Evolutionary conservation across 2,113 vertebrate species (phyloP).

Genomic region (Donacobius atricapilla): DNA sequence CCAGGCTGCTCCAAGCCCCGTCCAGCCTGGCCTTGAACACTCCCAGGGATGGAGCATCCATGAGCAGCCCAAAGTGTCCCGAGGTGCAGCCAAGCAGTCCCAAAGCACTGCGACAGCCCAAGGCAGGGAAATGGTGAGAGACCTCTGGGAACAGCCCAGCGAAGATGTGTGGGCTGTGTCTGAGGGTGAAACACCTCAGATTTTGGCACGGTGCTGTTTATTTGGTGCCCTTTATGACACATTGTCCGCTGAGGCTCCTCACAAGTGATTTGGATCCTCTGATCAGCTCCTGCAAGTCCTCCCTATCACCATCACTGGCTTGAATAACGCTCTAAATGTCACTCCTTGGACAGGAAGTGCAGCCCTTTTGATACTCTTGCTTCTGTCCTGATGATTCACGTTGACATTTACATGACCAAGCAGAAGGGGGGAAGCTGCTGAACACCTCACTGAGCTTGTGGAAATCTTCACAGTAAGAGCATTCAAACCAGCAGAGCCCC

Average conservation of each 20-base stretch:
- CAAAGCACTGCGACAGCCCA: accelerated
- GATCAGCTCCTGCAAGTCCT: not conserved
- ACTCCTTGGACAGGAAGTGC: conserved; percentile 28
- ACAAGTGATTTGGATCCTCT: not conserved
- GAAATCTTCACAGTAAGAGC: not conserved
- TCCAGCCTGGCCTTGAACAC: not conserved
- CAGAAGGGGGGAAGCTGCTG: not conserved
- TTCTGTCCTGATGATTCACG: conserved; percentile 34
- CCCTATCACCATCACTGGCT: not conserved
- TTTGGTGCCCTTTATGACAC: not conserved
- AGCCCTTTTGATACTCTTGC: not conserved
- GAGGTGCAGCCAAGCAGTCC: not conserved
- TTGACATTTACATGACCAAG: conserved; percentile 54
- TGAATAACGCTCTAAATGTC: conserved; percentile 26
- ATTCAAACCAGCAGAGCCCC: not conserved
- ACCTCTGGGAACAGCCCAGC: not conserved
- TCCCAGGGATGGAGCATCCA: not conserved
- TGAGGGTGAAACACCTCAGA: not conserved
- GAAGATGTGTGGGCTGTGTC: not conserved
- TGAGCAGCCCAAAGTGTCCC: accelerated
- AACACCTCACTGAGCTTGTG: not conserved
- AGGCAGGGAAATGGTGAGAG: not conserved
- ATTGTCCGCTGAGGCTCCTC: not conserved
- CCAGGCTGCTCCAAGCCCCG: not conserved
- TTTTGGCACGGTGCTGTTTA: not conserved